Evolutionary conservation across 2,113 vertebrate genomes (phyloP).

Genomic region (Myxocyprinus asiaticus): DNA sequence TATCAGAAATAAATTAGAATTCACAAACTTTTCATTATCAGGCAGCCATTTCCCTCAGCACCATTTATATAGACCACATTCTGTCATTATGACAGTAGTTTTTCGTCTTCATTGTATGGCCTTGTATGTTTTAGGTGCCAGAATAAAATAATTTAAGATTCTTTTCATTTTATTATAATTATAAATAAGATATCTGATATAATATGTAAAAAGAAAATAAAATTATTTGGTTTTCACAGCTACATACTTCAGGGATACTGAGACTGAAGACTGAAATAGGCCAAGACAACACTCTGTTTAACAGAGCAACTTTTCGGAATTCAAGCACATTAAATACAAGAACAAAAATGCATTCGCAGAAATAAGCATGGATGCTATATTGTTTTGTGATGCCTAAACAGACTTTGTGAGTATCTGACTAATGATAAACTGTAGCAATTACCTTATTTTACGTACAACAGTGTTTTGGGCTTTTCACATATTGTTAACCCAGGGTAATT

Average conservation of each 20-base stretch:
- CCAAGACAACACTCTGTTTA: slow-evolving; percentile 26
- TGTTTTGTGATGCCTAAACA: slow-evolving; percentile 1
- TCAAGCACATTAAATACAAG: slow-evolving; percentile 27
- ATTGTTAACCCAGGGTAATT: background rate
- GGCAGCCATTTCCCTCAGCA: slow-evolving; percentile 10
- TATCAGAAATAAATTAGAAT: background rate
- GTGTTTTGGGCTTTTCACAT: background rate
- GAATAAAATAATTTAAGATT: slow-evolving; percentile 44
- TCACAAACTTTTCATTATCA: slow-evolving; percentile 21
- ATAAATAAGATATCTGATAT: slow-evolving; percentile 23
- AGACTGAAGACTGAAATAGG: slow-evolving; percentile 19
- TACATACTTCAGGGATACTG: slow-evolving; percentile 40
- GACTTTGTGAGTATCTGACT: background rate
- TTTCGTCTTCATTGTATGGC: slow-evolving; percentile 28
- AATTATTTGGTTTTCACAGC: slow-evolving; percentile 46
- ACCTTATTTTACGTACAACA: background rate
- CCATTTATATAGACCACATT: slow-evolving; percentile 24
- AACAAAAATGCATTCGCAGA: slow-evolving; percentile 9
- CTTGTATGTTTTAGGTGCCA: slow-evolving; percentile 16
- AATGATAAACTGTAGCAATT: background rate
- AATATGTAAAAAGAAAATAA: slow-evolving; percentile 27
- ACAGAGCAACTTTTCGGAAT: slow-evolving; percentile 34
- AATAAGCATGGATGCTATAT: slow-evolving; percentile 1
- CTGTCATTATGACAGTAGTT: slow-evolving; percentile 36
- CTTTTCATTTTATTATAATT: slow-evolving; percentile 1